Evolutionary conservation across 2,888 invertebrate genomes (phyloP).

Genomic region (Lasioglossum figueresi): DNA sequence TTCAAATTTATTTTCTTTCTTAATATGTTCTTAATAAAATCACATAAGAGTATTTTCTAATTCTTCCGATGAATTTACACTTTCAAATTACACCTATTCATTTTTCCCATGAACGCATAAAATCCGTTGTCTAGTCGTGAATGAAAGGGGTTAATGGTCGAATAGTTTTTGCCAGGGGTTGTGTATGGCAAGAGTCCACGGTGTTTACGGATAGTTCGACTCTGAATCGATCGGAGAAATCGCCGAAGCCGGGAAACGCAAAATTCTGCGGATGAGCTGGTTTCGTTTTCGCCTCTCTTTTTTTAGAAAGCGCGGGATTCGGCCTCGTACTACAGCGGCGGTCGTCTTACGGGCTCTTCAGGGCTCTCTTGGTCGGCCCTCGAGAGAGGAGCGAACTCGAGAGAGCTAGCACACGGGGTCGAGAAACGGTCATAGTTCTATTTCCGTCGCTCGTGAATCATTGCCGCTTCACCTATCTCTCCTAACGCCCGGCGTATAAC

Average conservation of each 20-base stretch:
- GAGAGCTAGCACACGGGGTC: constrained; percentile 66
- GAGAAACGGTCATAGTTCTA: constrained; percentile 79
- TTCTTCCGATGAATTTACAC: too few relatives aligned
- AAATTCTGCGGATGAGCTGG: background rate
- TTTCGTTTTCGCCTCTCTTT: constrained; percentile 2
- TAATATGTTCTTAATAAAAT: too few relatives aligned
- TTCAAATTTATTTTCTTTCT: too few relatives aligned
- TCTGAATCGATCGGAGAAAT: constrained; percentile 28
- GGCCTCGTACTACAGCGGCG: constrained; percentile 64
- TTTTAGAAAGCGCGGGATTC: constrained; percentile 38
- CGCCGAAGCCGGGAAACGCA: background rate
- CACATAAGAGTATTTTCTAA: too few relatives aligned
- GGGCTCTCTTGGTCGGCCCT: constrained; percentile 67
- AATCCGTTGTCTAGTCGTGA: too few relatives aligned
- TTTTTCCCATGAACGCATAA: too few relatives aligned
- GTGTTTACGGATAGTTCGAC: background rate
- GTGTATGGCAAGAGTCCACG: background rate
- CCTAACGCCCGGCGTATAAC: constrained; percentile 53
- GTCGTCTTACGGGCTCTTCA: constrained; percentile 63
- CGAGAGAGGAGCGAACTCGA: constrained; percentile 68
- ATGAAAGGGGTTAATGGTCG: background rate
- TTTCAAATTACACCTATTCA: too few relatives aligned
- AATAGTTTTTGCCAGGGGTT: background rate
- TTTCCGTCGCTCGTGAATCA: constrained; percentile 83
- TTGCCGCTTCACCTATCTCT: constrained; percentile 78